Base-by-base conservation (phyloP, 2,888 invertebrate genomes). In the Seladonia tumulorum region DNA sequence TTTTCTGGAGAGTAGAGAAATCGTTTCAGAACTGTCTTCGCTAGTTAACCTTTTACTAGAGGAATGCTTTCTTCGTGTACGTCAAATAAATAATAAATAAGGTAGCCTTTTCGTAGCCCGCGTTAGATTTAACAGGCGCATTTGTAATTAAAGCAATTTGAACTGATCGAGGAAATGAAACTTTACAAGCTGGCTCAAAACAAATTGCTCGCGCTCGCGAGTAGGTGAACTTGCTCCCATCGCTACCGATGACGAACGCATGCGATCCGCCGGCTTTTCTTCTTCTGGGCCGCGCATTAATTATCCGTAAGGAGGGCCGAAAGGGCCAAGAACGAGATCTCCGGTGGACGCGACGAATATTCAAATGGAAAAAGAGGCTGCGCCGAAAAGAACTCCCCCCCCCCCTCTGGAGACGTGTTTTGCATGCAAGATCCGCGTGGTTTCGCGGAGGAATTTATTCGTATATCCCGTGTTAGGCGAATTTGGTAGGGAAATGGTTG, bases 241-340 rank as follows among this genome's bases (percentile, higher is more conserved):
- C 68, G 35, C 68, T 68, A 75, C 77, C 84, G 82, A 88, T 90
- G 90, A 90, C 88, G 85, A 81, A 85, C 89, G 72, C 78, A 82
- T 68, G 76, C 84, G 80, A 85, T 82, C 87, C 45, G 57, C 79
- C 39, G 79, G 74, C 89, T 89, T 87, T 89, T 92, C 91, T 90
- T 91, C 89, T 89, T 83, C 83, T 82, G 63, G 60, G 47, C 82
- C 81, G 84, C 78, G 91, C 93, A 93, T 93, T 93, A 93, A 93
- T 93, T 92, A 93, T 83, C 79, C 78, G 47, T 68, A 47, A 29
- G 53, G 39, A 81, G 78, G 53, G 35, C 49, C 60, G 60, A 42
- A 42, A 29, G 76, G 79, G 25, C 22, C 63, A 57, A 16, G 49
- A 29, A 39, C 66, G 47, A 82, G 63, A 60, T 45, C 68, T 39